These are phyloP conservation scores for Paguma larvata DNA, from an alignment of 2,797 vertebrate genomes.

Conservation along the genomic window DNA sequence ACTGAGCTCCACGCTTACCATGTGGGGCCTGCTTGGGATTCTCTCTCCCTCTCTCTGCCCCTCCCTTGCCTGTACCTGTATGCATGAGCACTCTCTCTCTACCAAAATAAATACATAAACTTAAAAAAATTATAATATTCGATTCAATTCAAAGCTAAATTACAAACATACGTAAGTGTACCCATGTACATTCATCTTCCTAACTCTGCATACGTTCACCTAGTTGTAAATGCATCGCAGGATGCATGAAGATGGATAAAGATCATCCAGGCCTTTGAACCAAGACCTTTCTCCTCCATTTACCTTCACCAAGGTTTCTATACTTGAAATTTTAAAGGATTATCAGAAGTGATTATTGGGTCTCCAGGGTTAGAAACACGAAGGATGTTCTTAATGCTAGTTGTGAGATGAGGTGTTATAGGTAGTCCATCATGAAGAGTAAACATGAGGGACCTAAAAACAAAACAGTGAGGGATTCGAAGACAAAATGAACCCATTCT, in stretches of 20 bases:
- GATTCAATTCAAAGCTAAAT: not conserved
- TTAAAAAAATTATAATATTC: too few species aligned
- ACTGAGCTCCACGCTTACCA: too few species aligned
- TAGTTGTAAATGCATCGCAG: not conserved
- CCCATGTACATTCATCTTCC: not conserved
- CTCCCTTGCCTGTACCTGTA: too few species aligned
- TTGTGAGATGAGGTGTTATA: not conserved
- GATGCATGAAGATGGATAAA: not conserved
- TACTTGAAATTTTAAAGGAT: not conserved
- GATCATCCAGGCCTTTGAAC: not conserved
- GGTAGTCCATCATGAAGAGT: not conserved
- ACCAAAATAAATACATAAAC: too few species aligned
- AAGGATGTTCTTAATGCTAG: not conserved
- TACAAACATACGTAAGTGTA: not conserved
- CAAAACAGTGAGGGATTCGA: not conserved
- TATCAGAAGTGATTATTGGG: not conserved
- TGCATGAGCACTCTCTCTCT: too few species aligned
- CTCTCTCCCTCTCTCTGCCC: too few species aligned
- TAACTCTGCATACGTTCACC: not conserved
- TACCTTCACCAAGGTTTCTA: not conserved
- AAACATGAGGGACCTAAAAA: rapidly evolving
- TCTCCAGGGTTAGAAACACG: not conserved
- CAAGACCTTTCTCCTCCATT: not conserved
- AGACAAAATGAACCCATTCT: rapidly evolving
- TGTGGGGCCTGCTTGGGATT: too few species aligned